Evolutionary conservation across 2,113 vertebrate species (phyloP).

Genomic region (Diadophis punctatus): DNA sequence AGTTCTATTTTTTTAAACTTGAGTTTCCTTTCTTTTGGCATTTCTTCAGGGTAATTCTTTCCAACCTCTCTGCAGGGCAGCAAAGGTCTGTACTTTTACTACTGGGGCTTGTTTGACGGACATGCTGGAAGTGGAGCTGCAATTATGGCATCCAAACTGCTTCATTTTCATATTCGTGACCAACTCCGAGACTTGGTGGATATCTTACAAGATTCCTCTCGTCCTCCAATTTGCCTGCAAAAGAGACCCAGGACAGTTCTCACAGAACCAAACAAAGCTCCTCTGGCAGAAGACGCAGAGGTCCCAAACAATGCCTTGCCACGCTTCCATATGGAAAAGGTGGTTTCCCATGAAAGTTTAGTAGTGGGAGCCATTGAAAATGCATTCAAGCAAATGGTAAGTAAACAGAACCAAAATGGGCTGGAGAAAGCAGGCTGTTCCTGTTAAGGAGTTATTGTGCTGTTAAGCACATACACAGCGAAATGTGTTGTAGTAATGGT

Average conservation of each 20-base stretch:
- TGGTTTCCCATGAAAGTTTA: constrained; percentile 84
- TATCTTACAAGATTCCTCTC: constrained; percentile 81
- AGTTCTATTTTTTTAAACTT: neutral
- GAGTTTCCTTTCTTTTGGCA: neutral
- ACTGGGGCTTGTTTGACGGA: constrained; percentile 94
- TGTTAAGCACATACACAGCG: no score
- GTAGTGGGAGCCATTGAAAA: constrained; percentile 94
- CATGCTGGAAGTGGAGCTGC: constrained; percentile 90
- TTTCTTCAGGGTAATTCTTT: neutral
- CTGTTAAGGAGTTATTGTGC: no score
- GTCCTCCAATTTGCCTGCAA: constrained; percentile 79
- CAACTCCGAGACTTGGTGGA: constrained; percentile 85
- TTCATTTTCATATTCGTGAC: constrained; percentile 87
- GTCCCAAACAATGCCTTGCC: constrained; percentile 65
- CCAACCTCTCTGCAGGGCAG: constrained; percentile 61
- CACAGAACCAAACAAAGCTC: constrained; percentile 43
- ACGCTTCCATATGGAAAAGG: constrained; percentile 90
- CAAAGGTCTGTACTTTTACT: constrained; percentile 82
- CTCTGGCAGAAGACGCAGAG: constrained; percentile 54
- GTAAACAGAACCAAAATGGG: constrained; percentile 9
- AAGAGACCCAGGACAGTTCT: constrained; percentile 47
- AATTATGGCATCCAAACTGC: constrained; percentile 83
- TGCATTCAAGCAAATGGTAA: constrained; percentile 94
- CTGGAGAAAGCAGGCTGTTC: neutral
- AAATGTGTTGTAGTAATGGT: no score